Evolutionary conservation across 2,888 invertebrate species (phyloP), one percentile per base, ranked within the genome.

Genomic region (Acanthosepion lycidas): DNA sequence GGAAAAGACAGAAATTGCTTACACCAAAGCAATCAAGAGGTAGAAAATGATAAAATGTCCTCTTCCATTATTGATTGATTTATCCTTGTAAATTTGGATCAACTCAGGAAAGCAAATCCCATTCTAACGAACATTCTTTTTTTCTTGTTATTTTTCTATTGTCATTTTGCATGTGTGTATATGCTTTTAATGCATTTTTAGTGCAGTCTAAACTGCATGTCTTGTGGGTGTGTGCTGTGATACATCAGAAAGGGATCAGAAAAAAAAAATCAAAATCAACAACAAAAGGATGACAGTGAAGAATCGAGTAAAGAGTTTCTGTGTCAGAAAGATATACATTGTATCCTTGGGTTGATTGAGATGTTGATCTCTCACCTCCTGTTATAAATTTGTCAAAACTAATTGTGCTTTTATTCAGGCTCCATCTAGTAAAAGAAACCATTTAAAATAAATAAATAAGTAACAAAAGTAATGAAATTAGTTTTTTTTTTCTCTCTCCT

Each of bases 341-440:
- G n/a, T 33, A 12, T 78, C 78, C 5, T 78, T 78, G n/a, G n/a
- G 9, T 78, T 78, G 78, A 78, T 78, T n/a, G 78, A 78, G 78
- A 78, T n/a, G 78, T 18, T 33, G 78, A 78, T 78, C 78, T 78
- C n/a, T 78, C n/a, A 78, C 78, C 78, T 78, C 18, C n/a, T 78
- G 78, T n/a, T 78, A n/a, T n/a, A 33, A 78, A 78, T 78, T 78
- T 78, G 78, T 78, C 78, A 78, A 78, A 78, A 78, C 78, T 78
- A 78, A 78, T 78, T 78, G 78, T 78, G n/a, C 78, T 78, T 78
- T 78, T 78, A 78, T 78, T 78, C 78, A 33, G 78, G 78, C 78
- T 8, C 15, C 78, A 33, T 8, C 78, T 9, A 78, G n/a, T 23
- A 78, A 78, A 78, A 78, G 78, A 78, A 33, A 78, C 33, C n/a